Conservation (phyloP, 2,888 invertebrate genomes). For the Mylabris sibirica region DNA sequence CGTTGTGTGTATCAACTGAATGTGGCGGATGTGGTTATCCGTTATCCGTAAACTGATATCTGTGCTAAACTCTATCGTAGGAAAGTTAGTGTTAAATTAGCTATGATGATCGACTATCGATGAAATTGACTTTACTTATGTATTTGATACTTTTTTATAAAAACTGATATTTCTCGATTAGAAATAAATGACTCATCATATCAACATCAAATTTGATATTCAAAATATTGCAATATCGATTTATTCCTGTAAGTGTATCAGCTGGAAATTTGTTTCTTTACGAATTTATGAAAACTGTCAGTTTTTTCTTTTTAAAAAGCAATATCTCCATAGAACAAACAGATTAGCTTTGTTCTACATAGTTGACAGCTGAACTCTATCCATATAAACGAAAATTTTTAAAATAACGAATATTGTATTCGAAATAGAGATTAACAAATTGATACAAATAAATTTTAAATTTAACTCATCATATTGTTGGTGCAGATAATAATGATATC, state of each 20-base stretch:
- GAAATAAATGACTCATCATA: not conserved
- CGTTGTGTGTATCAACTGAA: constrained; percentile 18
- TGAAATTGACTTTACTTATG: too few relatives aligned
- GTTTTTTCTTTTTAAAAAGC: not conserved
- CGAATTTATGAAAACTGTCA: not conserved
- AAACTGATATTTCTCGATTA: not conserved
- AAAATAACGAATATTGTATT: too few relatives aligned
- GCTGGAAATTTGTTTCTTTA: not conserved
- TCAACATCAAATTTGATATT: too few relatives aligned
- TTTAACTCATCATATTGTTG: not conserved
- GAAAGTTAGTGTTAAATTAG: not conserved
- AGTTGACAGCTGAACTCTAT: not conserved
- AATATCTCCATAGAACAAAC: not conserved
- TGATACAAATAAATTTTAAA: not conserved
- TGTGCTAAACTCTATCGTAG: not conserved
- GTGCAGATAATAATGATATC: not conserved
- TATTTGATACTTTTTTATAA: not conserved
- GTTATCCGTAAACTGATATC: constrained; percentile 21
- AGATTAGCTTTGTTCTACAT: not conserved
- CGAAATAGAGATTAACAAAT: too few relatives aligned
- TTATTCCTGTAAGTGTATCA: not conserved
- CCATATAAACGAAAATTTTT: not conserved
- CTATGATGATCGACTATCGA: not conserved
- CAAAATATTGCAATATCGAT: not conserved
- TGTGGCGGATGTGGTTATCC: constrained; percentile 28